Evolutionary conservation across 2,113 vertebrate genomes (phyloP).

Genomic region (Trogon surrucura): DNA sequence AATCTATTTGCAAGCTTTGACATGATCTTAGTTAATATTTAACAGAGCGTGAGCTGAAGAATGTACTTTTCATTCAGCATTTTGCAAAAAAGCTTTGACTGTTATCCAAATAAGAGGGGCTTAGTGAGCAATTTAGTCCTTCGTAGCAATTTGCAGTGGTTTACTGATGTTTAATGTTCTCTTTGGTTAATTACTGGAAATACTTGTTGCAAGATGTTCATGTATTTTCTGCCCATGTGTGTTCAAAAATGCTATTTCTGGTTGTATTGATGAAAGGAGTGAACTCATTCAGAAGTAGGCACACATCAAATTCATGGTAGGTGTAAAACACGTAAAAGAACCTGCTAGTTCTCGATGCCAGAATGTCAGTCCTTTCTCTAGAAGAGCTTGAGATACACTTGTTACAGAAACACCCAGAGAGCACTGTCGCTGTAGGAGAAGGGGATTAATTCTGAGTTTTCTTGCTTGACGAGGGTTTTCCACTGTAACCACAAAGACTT

Average conservation of each 20-base stretch:
- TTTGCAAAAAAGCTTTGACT: neutral
- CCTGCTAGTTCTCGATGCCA: neutral
- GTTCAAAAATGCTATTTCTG: neutral
- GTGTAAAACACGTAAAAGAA: neutral
- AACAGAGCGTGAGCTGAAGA: neutral
- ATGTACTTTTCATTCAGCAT: neutral
- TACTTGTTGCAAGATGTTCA: accelerated
- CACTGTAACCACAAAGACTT: neutral
- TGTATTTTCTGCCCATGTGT: accelerated
- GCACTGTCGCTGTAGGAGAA: neutral
- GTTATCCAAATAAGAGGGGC: neutral
- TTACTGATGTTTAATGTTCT: neutral
- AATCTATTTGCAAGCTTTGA: neutral
- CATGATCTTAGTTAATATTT: neutral
- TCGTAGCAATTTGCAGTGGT: neutral
- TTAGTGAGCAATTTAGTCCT: neutral
- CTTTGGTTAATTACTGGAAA: neutral
- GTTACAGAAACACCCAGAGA: neutral
- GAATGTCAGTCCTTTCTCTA: neutral
- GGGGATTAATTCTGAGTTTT: neutral
- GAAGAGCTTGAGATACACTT: neutral
- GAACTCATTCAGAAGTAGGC: neutral
- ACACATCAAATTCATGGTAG: accelerated
- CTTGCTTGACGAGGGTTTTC: neutral
- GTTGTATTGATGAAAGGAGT: neutral